Evolutionary conservation across 1,140 invertebrate species (phyloP).

Genomic region (Bicyclus anynana): DNA sequence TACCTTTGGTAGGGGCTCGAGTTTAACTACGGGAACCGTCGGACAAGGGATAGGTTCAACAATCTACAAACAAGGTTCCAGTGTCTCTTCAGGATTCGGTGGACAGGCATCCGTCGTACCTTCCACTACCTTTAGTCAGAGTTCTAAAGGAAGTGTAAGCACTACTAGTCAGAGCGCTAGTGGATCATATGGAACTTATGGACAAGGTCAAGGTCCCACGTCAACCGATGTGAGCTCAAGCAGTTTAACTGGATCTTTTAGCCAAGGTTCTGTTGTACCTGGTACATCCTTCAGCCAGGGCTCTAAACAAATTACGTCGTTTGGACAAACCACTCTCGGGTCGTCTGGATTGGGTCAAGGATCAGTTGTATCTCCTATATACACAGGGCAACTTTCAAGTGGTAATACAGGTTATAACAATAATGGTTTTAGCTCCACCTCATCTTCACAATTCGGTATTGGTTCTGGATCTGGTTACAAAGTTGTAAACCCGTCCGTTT

Average conservation of each 20-base stretch:
- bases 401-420: conserved; percentile 14
- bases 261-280: background rate
- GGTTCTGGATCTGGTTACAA: conserved; percentile 13
- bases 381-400: background rate
- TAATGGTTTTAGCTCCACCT: conserved; percentile 16
- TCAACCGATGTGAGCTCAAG: background rate
- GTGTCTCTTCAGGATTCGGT: background rate
- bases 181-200: background rate
- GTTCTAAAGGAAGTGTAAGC: background rate
- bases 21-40: background rate
- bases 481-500: conserved; percentile 3
- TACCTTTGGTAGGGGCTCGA: background rate
- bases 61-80: background rate
- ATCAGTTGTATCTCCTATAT: background rate
- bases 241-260: background rate
- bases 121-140: background rate
- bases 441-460: conserved; percentile 1
- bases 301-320: background rate
- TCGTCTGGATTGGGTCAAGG: background rate
- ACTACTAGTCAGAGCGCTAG: background rate
- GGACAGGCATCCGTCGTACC: background rate
- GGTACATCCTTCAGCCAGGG: background rate
- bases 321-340: background rate
- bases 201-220: background rate
- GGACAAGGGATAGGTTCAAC: background rate